Evolutionary conservation across 2,888 invertebrate species (phyloP).

Genomic region (Cancer borealis): DNA sequence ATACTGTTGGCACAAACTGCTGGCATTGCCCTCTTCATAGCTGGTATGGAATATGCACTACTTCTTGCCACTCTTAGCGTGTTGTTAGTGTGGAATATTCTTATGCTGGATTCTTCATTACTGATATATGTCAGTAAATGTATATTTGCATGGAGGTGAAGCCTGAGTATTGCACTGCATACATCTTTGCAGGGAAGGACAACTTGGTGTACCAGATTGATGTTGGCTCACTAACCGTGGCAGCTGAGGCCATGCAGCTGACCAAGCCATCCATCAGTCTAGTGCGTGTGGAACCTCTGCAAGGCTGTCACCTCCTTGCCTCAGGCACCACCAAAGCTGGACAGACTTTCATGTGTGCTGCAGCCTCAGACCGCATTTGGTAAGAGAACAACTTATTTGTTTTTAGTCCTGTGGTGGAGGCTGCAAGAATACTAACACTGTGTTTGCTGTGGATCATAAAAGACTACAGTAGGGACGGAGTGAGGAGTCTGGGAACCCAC

Average conservation of each 20-base stretch:
- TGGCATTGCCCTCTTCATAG: conserved; percentile 85
- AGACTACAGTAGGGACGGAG: no score
- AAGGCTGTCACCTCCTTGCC: conserved; percentile 80
- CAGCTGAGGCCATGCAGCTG: conserved; percentile 81
- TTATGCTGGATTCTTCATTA: neutral
- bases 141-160: neutral
- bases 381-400: conserved; percentile 6
- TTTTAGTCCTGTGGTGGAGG: neutral
- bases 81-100: neutral
- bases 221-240: conserved; percentile 83
- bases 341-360: conserved; percentile 80
- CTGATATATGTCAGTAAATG: neutral
- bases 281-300: conserved; percentile 79
- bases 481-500: no score
- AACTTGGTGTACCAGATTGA: conserved; percentile 84
- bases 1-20: conserved; percentile 83
- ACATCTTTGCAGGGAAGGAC: conserved; percentile 80
- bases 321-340: conserved; percentile 78
- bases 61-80: neutral
- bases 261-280: conserved; percentile 81
- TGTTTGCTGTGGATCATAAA: no score
- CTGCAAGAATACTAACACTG: no score
- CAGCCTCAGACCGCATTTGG: conserved; percentile 79
- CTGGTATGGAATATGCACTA: conserved; percentile 79
- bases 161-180: neutral